Evolutionary conservation across 2,888 invertebrate genomes (phyloP), one percentile per base, ranked within the genome.

Genomic region (Erynnis tages): DNA sequence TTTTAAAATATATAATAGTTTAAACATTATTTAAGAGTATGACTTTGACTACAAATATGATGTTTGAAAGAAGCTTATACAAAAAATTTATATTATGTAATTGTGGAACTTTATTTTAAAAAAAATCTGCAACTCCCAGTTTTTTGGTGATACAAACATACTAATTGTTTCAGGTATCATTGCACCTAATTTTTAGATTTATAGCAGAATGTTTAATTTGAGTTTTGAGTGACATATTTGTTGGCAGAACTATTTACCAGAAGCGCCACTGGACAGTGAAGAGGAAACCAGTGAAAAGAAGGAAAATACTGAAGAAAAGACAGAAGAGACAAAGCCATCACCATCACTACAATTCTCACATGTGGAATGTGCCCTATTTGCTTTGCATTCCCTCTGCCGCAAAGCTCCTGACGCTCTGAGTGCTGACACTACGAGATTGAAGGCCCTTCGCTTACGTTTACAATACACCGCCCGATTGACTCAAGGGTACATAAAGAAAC

Each of bases 401-500:
- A 94, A 95, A 69, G 91, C 92, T 59, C 94, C 96, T 0, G 95
- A 95, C 54, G 92, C 92, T 10, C 91, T 93, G 21, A 91, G 94
- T 58, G 91, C 93, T 14, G 94, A 95, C 68, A 93, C 94, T 7
- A 81, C 87, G 7, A 91, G 93, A 62, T 87, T 97, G 5, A 97
- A 97, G 78, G 96, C 97, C 68, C 95, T 98, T 66, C 93, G 96
- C 58, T 84, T 94, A 35, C 92, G 98, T 61, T 86, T 98, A 56
- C 97, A 97, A 76, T 98, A 97, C 80, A 95, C 98, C 71, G 97
- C 98, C 0, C 91, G 97, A 55, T 95, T 97, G 21, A 96, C 97
- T 54, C 97, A 97, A 85, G 97, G 96, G 56, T 97, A 90, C 61
- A 84, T 87, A 4, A 95, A 94, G 72, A 94, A 94, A 65, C 80